Base-by-base conservation (phyloP, 2,888 invertebrate genomes). In the Cheilosia urbana region DNA sequence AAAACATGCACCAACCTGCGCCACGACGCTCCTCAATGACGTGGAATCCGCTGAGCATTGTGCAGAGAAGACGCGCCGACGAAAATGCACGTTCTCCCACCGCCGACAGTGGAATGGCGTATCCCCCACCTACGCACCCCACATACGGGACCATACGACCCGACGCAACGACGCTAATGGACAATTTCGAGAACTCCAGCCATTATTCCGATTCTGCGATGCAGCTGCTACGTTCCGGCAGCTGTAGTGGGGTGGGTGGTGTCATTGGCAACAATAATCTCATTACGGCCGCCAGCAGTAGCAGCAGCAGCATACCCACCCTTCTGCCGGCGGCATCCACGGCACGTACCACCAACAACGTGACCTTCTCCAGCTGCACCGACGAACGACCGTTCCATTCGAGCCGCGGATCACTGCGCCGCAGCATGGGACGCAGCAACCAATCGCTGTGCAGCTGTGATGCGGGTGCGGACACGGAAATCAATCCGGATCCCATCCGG, bases 391-490 rank as follows among this genome's bases (percentile, higher is more conserved):
- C 62, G 87, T 87, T 84, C 51, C 82, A 87, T 47, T 80, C 84
- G 21, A 88, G 90, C 87, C 91, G 91, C 15, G 92, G 92, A 15
- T 92, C 92, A 9, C 73, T 92, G 49, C 91, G 90, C 69, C 91
- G 92, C 73, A 89, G 88, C 87, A 92, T 92, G 80, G 92, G 91
- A 17, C 91, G 92, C 34, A 92, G 92, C 87, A 92, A 90, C 88
- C 92, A 92, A 79, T 92, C 92, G 82, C 87, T 92, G 1, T 92
- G 92, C 87, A 92, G 92, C 87, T 92, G 92, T 87, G 92, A 92
- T 87, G 92, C 90, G 40, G 92, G 92, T 58, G 91, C 90, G 3
- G 92, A 91, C 78, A 91, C 91, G 15, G 91, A 92, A 87, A 89
- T 92, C 53, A 90, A 91, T 87, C 92, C 91, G 76, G 90, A 92